These are phyloP conservation scores for Bos indicus DNA, from an alignment of 2,113 vertebrate genomes.

Conservation along the genomic window DNA sequence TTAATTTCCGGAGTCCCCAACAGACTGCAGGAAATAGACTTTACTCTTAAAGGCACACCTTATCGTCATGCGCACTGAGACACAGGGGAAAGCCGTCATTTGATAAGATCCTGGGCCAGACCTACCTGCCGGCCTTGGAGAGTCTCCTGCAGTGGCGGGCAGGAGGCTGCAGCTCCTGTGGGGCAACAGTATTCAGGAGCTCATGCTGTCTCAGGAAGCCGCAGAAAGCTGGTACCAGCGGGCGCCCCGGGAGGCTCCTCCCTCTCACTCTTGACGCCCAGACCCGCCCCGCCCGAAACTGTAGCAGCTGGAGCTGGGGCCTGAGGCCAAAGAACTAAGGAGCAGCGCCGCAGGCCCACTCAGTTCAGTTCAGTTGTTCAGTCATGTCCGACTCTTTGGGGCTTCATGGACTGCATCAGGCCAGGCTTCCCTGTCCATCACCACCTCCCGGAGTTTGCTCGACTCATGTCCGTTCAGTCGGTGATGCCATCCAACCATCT, in stretches of 20 bases:
- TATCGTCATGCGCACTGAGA: background rate
- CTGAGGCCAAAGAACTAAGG: background rate
- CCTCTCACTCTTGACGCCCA: background rate
- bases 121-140: background rate
- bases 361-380: background rate
- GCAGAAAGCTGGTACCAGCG: accelerated
- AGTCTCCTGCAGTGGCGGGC: no score
- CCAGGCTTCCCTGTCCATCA: background rate
- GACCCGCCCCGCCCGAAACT: background rate
- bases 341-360: background rate
- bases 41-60: background rate
- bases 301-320: background rate
- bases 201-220: accelerated
- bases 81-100: background rate
- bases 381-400: background rate
- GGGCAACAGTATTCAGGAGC: background rate
- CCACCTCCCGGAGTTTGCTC: background rate
- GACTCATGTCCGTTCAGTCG: background rate
- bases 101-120: background rate
- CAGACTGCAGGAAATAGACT: background rate
- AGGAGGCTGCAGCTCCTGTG: background rate
- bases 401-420: background rate
- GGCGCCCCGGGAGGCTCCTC: background rate
- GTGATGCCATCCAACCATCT: background rate
- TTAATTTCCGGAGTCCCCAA: background rate